Conservation (phyloP, 2,888 invertebrate genomes). For the Carterocephalus palaemon region DNA sequence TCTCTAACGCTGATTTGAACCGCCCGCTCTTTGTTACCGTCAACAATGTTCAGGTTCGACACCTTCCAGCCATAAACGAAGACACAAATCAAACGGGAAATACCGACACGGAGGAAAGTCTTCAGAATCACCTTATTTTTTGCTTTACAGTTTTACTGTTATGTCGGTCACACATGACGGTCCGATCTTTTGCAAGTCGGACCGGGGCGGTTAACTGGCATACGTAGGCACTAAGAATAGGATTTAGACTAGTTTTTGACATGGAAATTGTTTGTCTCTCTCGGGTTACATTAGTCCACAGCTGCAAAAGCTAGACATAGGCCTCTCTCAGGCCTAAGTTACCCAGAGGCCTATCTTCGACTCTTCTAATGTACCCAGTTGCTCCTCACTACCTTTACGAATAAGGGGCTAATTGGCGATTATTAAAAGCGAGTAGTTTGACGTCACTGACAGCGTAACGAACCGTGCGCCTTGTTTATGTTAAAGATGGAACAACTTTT, state of each 20-base stretch:
- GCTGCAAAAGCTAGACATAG: too few species aligned
- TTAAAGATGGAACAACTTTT: conserved; percentile 39
- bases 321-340: too few species aligned
- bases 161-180: too few species aligned
- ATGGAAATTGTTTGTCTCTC: too few species aligned
- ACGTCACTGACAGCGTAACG: conserved; percentile 26
- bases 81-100: conserved; percentile 22
- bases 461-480: conserved; percentile 38
- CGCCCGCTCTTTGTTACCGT: conserved; percentile 56
- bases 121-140: neutral
- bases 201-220: too few species aligned
- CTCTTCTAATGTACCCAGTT: too few species aligned
- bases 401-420: conserved; percentile 1
- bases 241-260: too few species aligned
- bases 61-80: conserved; percentile 19
- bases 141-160: too few species aligned
- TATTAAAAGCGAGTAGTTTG: conserved; percentile 4
- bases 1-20: conserved; percentile 34
- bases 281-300: too few species aligned
- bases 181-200: too few species aligned
- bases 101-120: conserved; percentile 10
- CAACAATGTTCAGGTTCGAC: conserved; percentile 37
- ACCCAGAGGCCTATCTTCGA: too few species aligned
- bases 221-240: too few species aligned
- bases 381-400: neutral